These are phyloP conservation scores for Cheilosia soror DNA, from an alignment of 2,888 invertebrate genomes.

Conservation along the genomic window DNA sequence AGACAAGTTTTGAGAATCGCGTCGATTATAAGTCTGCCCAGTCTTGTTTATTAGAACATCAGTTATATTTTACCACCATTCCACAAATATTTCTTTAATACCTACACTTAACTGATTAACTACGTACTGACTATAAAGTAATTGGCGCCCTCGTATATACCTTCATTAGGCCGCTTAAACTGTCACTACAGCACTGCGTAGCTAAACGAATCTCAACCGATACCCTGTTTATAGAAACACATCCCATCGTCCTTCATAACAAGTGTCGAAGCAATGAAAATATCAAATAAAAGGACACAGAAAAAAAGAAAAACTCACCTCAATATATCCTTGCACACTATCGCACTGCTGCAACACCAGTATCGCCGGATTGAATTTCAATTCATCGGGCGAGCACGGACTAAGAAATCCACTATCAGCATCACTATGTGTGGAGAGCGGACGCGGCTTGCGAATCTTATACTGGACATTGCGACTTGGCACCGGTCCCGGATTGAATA, in stretches of 20 bases:
- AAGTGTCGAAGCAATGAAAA: conserved; percentile 19
- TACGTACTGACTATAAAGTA: background rate
- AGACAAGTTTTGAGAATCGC: too few relatives aligned
- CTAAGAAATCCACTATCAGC: conserved; percentile 88
- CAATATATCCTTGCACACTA: conserved; percentile 83
- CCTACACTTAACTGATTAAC: too few relatives aligned
- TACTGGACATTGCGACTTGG: conserved; percentile 82
- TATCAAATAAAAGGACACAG: background rate
- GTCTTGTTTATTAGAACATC: too few relatives aligned
- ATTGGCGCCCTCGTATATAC: background rate
- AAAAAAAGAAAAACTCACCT: conserved; percentile 79
- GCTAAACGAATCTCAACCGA: background rate
- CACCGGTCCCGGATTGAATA: conserved; percentile 83
- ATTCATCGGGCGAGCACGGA: conserved; percentile 86
- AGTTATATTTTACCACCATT: too few relatives aligned
- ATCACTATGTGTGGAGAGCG: conserved; percentile 85
- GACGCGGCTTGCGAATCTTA: conserved; percentile 82
- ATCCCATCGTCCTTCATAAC: background rate
- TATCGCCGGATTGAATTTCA: conserved; percentile 81
- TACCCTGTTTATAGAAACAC: conserved; percentile 1
- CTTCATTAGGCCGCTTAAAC: background rate
- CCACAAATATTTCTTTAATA: too few relatives aligned
- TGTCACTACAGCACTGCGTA: background rate
- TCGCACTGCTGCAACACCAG: conserved; percentile 83
- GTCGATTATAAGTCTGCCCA: too few relatives aligned